Percentiles rank a stretch among this genome's conserved stretches.
These are phyloP conservation scores for Recurvirostra avosetta DNA, from an alignment of 2,113 vertebrate genomes.

Conservation along the genomic window DNA sequence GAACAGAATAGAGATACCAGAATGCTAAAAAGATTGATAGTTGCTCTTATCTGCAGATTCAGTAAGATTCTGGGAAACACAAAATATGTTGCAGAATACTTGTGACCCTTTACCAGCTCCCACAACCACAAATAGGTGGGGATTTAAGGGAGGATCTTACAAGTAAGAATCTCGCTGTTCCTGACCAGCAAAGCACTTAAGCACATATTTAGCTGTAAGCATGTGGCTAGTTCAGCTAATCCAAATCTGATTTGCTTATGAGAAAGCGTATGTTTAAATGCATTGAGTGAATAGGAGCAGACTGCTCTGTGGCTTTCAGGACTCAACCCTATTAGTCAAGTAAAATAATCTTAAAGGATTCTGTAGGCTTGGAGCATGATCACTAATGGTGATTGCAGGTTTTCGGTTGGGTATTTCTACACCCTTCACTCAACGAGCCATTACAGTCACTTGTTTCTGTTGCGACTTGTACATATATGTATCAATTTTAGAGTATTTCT, in stretches of 20 bases:
- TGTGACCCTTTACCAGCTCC: constrained; percentile 23
- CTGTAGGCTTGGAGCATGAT: background rate
- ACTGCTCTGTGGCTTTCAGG: background rate
- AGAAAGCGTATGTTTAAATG: background rate
- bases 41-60: constrained; percentile 50
- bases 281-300: background rate
- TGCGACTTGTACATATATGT: background rate
- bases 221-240: background rate
- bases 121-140: constrained; percentile 38
- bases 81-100: background rate
- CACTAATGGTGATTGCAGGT: background rate
- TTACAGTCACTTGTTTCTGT: background rate
- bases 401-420: background rate
- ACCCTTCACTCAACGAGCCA: background rate
- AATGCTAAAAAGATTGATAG: constrained; percentile 28
- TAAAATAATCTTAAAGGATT: constrained; percentile 26
- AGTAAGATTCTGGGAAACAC: constrained; percentile 20
- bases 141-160: background rate
- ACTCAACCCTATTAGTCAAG: background rate
- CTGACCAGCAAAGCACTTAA: background rate
- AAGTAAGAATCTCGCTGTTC: background rate
- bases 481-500: background rate
- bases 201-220: background rate
- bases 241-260: background rate
- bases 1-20: constrained; percentile 9